Conservation (phyloP, 2,888 invertebrate genomes). For the Lampropteryx suffumata region DNA sequence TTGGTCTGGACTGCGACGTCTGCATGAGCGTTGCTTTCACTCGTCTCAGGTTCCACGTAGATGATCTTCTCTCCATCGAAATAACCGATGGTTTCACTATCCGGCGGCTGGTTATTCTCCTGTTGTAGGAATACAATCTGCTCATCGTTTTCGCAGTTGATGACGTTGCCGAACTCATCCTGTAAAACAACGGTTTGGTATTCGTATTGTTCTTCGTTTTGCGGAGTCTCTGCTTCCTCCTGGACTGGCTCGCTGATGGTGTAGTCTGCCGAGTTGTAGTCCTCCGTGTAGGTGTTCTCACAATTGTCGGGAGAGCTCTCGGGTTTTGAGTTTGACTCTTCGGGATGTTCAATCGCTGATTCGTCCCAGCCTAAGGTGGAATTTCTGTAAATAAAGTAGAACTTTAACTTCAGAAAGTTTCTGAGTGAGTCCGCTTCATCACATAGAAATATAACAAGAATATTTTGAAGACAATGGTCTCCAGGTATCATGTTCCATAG, state of each 20-base stretch:
- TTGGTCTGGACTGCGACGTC: constrained; percentile 38
- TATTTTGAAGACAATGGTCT: too few species aligned
- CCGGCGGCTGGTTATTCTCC: constrained; percentile 24
- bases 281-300: constrained; percentile 24
- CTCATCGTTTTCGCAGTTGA: constrained; percentile 32
- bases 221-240: background rate
- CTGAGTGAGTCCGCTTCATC: too few species aligned
- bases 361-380: constrained; percentile 29
- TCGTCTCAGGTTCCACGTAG: constrained; percentile 24
- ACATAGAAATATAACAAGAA: too few species aligned
- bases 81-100: constrained; percentile 32
- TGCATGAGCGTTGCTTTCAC: constrained; percentile 21
- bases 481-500: too few species aligned
- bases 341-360: constrained; percentile 21
- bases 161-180: constrained; percentile 35
- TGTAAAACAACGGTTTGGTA: constrained; percentile 33
- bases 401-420: background rate
- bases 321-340: constrained; percentile 7
- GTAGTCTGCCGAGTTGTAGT: constrained; percentile 27
- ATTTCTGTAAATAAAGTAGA: constrained; percentile 11
- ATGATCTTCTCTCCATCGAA: constrained; percentile 35
- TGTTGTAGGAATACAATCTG: constrained; percentile 32
- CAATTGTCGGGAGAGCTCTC: constrained; percentile 12
- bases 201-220: constrained; percentile 11
- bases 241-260: constrained; percentile 23